Conservation (phyloP, 1,140 invertebrate genomes). For the Aphis gossypii region DNA sequence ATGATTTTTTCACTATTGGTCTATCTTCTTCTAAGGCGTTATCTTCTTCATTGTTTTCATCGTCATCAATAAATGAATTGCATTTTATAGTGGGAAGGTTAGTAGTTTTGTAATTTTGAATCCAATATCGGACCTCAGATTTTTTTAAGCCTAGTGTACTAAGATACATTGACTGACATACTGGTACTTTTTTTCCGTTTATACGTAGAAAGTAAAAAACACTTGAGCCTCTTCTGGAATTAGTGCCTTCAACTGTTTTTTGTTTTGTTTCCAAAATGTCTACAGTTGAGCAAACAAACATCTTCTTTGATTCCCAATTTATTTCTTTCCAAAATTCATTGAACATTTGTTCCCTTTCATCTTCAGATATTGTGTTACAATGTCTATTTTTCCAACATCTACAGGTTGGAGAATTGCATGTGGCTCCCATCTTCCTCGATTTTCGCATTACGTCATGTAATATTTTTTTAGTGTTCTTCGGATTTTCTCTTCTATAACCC, state of each 20-base stretch:
- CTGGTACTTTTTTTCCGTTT: conserved; percentile 2
- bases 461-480: background rate
- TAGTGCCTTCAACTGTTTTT: background rate
- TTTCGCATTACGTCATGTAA: background rate
- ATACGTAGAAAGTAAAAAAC: conserved; percentile 8
- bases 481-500: conserved; percentile 4
- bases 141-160: background rate
- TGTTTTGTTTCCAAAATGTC: background rate
- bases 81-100: conserved; percentile 48
- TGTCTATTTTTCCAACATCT: background rate
- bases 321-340: conserved; percentile 31
- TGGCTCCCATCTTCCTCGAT: background rate
- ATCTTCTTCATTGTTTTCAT: background rate
- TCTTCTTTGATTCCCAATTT: background rate
- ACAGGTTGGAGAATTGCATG: background rate
- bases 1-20: background rate
- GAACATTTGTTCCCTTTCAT: background rate
- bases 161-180: background rate
- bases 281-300: conserved; percentile 22
- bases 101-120: conserved; percentile 8
- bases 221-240: conserved; percentile 13
- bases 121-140: conserved; percentile 22
- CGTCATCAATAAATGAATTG: conserved; percentile 58
- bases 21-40: background rate
- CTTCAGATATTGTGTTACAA: background rate